Percentiles rank a stretch among this genome's conserved stretches.
Conservation (phyloP, 2,797 vertebrate genomes). For the Sebastes cheni region DNA sequence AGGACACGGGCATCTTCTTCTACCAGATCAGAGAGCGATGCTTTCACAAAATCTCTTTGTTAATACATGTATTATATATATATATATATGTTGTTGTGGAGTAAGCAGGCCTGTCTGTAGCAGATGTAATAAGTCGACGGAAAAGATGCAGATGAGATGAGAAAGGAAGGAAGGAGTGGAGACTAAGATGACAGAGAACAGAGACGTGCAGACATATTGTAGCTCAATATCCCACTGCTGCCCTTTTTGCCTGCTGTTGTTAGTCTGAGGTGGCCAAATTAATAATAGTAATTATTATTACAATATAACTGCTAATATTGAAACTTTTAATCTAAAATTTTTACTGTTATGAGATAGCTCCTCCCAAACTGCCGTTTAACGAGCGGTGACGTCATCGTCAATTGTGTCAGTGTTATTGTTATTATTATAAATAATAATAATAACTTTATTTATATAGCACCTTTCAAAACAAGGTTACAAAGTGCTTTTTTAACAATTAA, state of each 20-base stretch:
- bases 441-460: too few relatives aligned
- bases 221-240: not conserved
- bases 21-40: not conserved
- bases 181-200: slow-evolving; percentile 34
- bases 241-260: not conserved
- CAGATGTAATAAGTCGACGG: slow-evolving; percentile 23
- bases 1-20: slow-evolving; percentile 67
- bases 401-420: not conserved
- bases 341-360: not conserved
- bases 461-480: too few relatives aligned
- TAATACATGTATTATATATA: slow-evolving; percentile 5
- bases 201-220: not conserved
- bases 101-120: slow-evolving; percentile 7
- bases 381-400: slow-evolving; percentile 5
- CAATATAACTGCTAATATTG: not conserved
- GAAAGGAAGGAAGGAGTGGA: slow-evolving; percentile 30
- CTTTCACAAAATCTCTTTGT: not conserved
- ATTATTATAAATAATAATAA: not conserved
- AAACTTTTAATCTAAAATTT: not conserved
- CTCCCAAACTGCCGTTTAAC: not conserved
- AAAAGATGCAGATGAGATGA: slow-evolving; percentile 38
- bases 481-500: too few relatives aligned
- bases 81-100: not conserved
- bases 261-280: not conserved
- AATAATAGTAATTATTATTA: not conserved